A percentile compares a stretch with the other conserved stretches of the same genome.
Conservation (phyloP, 2,888 invertebrate species). For the Epistrophella euchroma region DNA sequence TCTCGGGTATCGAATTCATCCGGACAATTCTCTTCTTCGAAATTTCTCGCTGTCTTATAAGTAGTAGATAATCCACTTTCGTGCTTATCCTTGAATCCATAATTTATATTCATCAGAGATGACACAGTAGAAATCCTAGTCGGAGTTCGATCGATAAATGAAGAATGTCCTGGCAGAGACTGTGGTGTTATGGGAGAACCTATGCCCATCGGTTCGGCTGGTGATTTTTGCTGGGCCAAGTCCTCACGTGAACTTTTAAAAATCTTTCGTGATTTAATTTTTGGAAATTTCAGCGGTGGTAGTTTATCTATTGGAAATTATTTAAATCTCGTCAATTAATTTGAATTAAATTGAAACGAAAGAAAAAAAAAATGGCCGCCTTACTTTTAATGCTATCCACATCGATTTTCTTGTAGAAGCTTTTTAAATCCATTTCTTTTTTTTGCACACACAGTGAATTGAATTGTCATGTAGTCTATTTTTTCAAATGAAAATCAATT, state of each 20-base stretch:
- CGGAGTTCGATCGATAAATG: conserved; percentile 81
- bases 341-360: conserved; percentile 30
- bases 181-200: conserved; percentile 41
- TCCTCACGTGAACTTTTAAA: conserved; percentile 80
- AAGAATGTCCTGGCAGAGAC: conserved; percentile 75
- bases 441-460: conserved; percentile 30
- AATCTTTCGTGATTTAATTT: conserved; percentile 81
- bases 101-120: conserved; percentile 79
- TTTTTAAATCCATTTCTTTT: conserved; percentile 81
- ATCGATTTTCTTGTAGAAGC: conserved; percentile 81
- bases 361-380: conserved; percentile 61
- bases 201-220: conserved; percentile 3
- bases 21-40: conserved; percentile 59
- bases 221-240: conserved; percentile 55
- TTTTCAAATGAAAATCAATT: conserved; percentile 46
- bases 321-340: conserved; percentile 42
- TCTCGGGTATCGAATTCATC: conserved; percentile 47
- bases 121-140: conserved; percentile 82
- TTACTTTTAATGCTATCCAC: conserved; percentile 81
- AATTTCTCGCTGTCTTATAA: conserved; percentile 69
- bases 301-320: conserved; percentile 78
- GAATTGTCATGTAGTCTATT: conserved; percentile 46
- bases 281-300: conserved; percentile 80
- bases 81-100: conserved; percentile 43
- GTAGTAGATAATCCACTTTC: conserved; percentile 44